These are phyloP conservation scores for Sycophaga agraensis DNA, from an alignment of 1,140 invertebrate species.

Conservation along the genomic window DNA sequence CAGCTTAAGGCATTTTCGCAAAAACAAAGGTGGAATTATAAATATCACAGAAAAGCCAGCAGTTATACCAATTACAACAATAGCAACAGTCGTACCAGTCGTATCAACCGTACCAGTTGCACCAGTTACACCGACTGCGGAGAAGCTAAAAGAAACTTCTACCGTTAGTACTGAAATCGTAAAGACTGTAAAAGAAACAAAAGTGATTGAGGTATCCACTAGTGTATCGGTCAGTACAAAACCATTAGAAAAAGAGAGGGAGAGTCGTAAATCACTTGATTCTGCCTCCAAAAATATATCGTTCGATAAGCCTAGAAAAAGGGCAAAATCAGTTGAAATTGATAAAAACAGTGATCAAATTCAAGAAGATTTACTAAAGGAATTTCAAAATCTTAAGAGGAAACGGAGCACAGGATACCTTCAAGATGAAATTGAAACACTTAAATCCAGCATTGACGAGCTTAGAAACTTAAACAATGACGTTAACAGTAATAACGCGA, in stretches of 20 bases:
- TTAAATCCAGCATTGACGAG: constrained; percentile 17
- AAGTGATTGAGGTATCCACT: not conserved
- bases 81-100: not conserved
- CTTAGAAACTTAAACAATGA: constrained; percentile 1
- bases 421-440: constrained; percentile 27
- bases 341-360: constrained; percentile 25
- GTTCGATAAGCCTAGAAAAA: constrained; percentile 12
- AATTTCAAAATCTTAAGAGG: constrained; percentile 36
- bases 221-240: not conserved
- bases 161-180: not conserved
- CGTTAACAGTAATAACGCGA: not conserved
- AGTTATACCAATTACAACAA: not conserved
- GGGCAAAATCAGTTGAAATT: constrained; percentile 36
- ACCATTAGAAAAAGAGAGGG: constrained; percentile 8
- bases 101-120: too few relatives aligned
- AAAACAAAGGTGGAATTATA: constrained; percentile 3
- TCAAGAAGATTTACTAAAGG: constrained; percentile 27
- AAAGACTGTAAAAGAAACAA: too few relatives aligned
- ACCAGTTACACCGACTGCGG: too few relatives aligned
- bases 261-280: constrained; percentile 14
- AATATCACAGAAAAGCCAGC: not conserved
- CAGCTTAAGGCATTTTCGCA: constrained; percentile 22
- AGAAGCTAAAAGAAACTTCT: not conserved
- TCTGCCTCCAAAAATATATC: not conserved
- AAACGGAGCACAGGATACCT: constrained; percentile 36